Conservation (phyloP, 2,113 vertebrate species). For the Onychorhynchus coronatus region DNA sequence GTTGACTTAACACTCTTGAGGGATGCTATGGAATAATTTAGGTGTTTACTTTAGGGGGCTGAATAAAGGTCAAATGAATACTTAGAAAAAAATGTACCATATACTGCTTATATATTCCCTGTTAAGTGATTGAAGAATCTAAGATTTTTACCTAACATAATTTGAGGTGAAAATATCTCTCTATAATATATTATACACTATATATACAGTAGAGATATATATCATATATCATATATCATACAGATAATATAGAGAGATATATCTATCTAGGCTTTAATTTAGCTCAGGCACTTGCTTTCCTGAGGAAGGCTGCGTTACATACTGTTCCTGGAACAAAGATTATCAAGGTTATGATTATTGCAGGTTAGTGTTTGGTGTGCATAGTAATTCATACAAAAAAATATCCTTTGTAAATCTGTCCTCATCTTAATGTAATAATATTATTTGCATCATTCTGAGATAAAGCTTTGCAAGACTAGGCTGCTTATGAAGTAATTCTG, state of each 20-base stretch:
- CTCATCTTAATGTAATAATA: neutral
- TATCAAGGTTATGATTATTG: neutral
- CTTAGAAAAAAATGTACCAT: neutral
- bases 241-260: neutral
- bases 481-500: neutral
- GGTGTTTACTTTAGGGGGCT: neutral
- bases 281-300: neutral
- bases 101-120: neutral
- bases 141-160: neutral
- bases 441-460: neutral
- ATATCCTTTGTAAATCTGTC: neutral
- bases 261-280: neutral
- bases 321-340: neutral
- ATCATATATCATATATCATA: neutral
- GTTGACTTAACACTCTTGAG: neutral
- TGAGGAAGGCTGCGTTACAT: neutral
- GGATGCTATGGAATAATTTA: neutral
- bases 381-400: neutral
- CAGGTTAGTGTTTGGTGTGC: neutral
- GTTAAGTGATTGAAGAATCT: neutral
- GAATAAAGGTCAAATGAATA: constrained; percentile 24
- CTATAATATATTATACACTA: neutral
- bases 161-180: neutral
- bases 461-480: neutral
- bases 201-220: neutral